phyloP scores from a whole-genome alignment of 2,797 vertebrate species.

The Perdix hodgsoniae region DNA sequence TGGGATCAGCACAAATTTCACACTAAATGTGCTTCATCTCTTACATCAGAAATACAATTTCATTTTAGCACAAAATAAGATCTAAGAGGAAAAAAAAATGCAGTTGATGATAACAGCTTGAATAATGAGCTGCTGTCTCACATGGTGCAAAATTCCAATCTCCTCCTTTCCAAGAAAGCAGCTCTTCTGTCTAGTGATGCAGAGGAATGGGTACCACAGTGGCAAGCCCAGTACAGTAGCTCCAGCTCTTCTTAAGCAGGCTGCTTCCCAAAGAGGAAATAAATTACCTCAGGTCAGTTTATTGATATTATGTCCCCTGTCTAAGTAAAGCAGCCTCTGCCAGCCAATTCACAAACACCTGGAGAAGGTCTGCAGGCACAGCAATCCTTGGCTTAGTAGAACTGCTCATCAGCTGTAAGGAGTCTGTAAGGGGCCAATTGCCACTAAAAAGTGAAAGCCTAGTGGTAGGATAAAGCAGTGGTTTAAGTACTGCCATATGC shows the following conservation, averaged over 20 bases:
- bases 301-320: not conserved
- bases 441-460: not conserved
- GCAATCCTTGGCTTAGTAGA: not conserved
- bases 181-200: not conserved
- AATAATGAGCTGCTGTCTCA: not conserved
- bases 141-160: not conserved
- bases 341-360: not conserved
- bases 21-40: not conserved
- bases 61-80: not conserved
- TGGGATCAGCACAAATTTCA: not conserved
- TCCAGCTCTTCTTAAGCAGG: not conserved
- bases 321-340: not conserved
- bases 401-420: not conserved
- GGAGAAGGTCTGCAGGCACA: not conserved
- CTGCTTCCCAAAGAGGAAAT: not conserved
- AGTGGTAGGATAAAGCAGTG: not conserved
- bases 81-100: not conserved
- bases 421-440: not conserved
- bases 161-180: not conserved
- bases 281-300: not conserved
- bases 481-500: not conserved
- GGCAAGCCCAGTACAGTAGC: not conserved
- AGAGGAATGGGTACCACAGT: not conserved
- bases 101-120: not conserved
- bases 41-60: not conserved